Conservation (phyloP, 2,797 vertebrate species). For the Urosaurus nigricauda region DNA sequence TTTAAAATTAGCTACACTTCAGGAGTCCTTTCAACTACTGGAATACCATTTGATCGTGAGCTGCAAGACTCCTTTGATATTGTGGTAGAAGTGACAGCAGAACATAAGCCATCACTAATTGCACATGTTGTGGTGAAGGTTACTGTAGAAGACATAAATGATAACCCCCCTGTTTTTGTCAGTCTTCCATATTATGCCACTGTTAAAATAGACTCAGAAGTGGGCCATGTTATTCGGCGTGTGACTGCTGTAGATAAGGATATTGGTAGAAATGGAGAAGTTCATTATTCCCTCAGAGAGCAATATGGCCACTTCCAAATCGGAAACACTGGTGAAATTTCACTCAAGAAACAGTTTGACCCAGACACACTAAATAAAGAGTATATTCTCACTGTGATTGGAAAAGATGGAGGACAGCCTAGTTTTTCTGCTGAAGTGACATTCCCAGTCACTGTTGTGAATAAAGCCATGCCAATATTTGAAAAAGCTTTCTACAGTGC, state of each 20-base stretch:
- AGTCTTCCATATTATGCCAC: constrained; percentile 94
- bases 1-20: constrained; percentile 94
- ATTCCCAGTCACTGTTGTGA: constrained; percentile 91
- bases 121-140: constrained; percentile 91
- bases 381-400: constrained; percentile 88
- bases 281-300: constrained; percentile 89
- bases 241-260: constrained; percentile 95
- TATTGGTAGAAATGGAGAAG: constrained; percentile 85
- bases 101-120: constrained; percentile 83
- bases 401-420: constrained; percentile 89
- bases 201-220: constrained; percentile 89
- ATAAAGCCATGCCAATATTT: constrained; percentile 96
- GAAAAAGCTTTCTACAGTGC: constrained; percentile 96
- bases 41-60: constrained; percentile 93
- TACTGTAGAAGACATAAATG: constrained; percentile 90
- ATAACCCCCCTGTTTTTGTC: constrained; percentile 92
- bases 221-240: constrained; percentile 86
- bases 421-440: constrained; percentile 87
- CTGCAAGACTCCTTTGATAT: constrained; percentile 88
- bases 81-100: constrained; percentile 91
- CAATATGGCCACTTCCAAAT: constrained; percentile 91
- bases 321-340: constrained; percentile 87
- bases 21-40: constrained; percentile 94
- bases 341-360: constrained; percentile 90
- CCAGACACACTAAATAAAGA: constrained; percentile 89